These are phyloP conservation scores for Phoenicopterus ruber DNA, from an alignment of 2,113 vertebrate species.

Conservation along the genomic window DNA sequence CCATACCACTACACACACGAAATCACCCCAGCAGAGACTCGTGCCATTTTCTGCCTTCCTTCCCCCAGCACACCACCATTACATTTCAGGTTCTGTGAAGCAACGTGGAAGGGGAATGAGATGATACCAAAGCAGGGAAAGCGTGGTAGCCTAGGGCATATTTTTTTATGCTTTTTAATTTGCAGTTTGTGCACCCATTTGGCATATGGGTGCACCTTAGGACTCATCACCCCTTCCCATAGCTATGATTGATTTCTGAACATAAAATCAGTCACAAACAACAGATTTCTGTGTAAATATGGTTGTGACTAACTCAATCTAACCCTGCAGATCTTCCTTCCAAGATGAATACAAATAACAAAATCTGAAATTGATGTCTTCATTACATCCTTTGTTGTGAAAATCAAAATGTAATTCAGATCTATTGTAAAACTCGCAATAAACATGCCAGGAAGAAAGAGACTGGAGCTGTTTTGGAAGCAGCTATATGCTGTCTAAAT, in stretches of 20 bases:
- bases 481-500: background rate
- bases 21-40: background rate
- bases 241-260: slow-evolving; percentile 16
- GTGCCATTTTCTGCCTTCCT: background rate
- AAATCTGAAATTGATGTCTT: background rate
- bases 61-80: background rate
- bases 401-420: slow-evolving; percentile 34
- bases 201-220: background rate
- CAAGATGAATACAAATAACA: slow-evolving; percentile 33
- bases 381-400: slow-evolving; percentile 27
- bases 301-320: background rate
- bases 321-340: slow-evolving; percentile 1
- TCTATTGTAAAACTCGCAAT: background rate
- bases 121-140: background rate
- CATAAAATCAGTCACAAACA: slow-evolving; percentile 14
- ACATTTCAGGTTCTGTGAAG: background rate
- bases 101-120: background rate
- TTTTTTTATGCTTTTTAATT: slow-evolving; percentile 33
- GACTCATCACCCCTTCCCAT: background rate
- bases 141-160: background rate
- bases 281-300: slow-evolving; percentile 21
- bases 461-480: background rate
- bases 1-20: background rate
- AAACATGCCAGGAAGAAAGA: background rate
- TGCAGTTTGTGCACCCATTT: background rate